phyloP scores from a whole-genome alignment of 2,888 invertebrate genomes.

The Nomada hirtipes region DNA sequence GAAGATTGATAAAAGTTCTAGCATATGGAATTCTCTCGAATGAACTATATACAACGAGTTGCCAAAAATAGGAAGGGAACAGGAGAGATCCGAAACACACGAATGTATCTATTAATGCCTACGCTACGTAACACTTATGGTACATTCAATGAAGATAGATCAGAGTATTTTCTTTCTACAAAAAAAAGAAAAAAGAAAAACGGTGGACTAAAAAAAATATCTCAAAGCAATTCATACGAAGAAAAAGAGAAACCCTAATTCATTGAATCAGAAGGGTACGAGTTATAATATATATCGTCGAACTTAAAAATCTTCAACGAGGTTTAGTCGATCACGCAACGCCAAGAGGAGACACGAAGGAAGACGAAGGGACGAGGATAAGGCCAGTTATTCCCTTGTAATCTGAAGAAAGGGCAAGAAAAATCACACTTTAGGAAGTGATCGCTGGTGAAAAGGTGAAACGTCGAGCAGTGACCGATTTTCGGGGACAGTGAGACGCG shows the following conservation, averaged over 20 bases:
- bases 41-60: background rate
- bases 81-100: background rate
- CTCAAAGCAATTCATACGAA: no score
- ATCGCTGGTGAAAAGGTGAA: constrained; percentile 54
- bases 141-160: background rate
- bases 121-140: background rate
- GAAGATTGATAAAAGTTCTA: no score
- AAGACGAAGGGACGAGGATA: background rate
- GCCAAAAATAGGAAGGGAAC: constrained; percentile 8
- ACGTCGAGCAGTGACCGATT: constrained; percentile 70
- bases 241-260: no score
- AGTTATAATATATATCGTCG: background rate
- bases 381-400: background rate
- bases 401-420: background rate
- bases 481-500: constrained; percentile 72
- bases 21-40: no score
- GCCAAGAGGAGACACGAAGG: background rate
- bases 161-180: background rate
- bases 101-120: background rate
- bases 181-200: no score
- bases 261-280: background rate
- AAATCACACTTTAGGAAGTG: constrained; percentile 20
- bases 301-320: background rate
- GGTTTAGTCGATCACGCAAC: constrained; percentile 20
- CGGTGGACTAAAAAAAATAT: background rate